Base-by-base conservation (phyloP, 2,797 vertebrate species). In the Clarias fuscus region DNA sequence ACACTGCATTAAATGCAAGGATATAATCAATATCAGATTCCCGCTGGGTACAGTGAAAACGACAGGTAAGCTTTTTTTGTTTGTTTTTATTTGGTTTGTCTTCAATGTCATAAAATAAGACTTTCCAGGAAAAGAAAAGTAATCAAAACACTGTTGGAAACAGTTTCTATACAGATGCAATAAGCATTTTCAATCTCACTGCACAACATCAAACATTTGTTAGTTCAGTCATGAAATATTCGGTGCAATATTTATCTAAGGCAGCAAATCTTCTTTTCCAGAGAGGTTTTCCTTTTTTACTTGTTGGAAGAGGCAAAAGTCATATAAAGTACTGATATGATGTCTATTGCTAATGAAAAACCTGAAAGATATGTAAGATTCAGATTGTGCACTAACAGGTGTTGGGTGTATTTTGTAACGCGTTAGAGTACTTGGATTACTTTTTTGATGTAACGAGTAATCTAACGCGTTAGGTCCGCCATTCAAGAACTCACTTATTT, bases 1-100 rank as follows among this genome's bases (percentile, higher is more conserved):
- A 68, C 43, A 58, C 43, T 56, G 65, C 64, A 84, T 88, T 87
- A 86, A 85, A 84, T 84, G 56, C 83, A 89, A 84, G 70, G 59
- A 58, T 72, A 40, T 89, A 85, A 88, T 85, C 78, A 90, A 88
- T 84, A 81, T 24, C 82, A 82, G 70, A 86, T 80, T 80, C 83
- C 73, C 64, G 67, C 30, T 48, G 75, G 27, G 84, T 79, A 56
- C 7, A 77, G 62, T 82, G 81, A 56, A 85, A 87, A 86, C 83
- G 85, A 85, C 86, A 85, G 73, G 85, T 87, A 67, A 68, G 65
- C 67, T 30, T 67, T 59, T 65, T 48, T 48, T 13, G 2, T 3
- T 53, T 53, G 4, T 78, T 88, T 72, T 8, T 43, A 67, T 84
- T 88, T 76, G 84, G 27, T 83, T 84, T 43, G 17, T 7, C 30